Evolutionary conservation across 2,797 vertebrate genomes (phyloP), one percentile per base, ranked within the genome.

Genomic region (Coregonus suidteri): DNA sequence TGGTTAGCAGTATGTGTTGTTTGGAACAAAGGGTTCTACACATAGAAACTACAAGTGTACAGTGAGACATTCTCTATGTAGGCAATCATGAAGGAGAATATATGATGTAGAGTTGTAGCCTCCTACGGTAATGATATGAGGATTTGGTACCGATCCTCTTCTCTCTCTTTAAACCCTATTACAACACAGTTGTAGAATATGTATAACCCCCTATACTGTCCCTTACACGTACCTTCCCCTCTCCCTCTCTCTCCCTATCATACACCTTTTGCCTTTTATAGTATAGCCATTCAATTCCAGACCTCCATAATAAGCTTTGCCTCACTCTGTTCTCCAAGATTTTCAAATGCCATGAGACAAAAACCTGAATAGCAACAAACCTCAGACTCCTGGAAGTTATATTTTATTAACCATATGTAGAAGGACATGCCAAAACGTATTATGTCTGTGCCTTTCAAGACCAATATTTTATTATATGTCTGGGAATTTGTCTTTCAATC

Each of bases 401-500:
- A 47, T 47, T 47, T 71, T 41, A 71, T 51, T 18, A 71, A 53
- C 47, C 41, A 52, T 53, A 71, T 53, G n/a, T 41, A 31, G 31
- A 67, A 15, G 35, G 66, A 68, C 66, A 68, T 34, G 25, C 66
- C 31, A 34, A 15, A 34, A 18, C 14, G 0, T 47, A 47, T 47
- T 18, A 56, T 34, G 25, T 34, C 30, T 34, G 51, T 31, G 52
- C 14, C 31, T 54, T 54, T 34, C 71, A 18, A 53, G 25, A 35
- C 66, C 47, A 52, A 71, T 52, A 25, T 71, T 6, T 3, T 56
- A 13, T 31, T 25, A 53, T 9, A 54, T 31, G 71, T 53, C 71
- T 73, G 71, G 51, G 25, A 52, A 71, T 25, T 16, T 71, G 30
- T 68, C 68, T 70, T n/a, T 41, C 31, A 34, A 66, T 30, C 25